A percentile compares a stretch with the other conserved stretches of the same genome.
Evolutionary conservation across 2,888 invertebrate species (phyloP).

Genomic region (Abscondita cerata): DNA sequence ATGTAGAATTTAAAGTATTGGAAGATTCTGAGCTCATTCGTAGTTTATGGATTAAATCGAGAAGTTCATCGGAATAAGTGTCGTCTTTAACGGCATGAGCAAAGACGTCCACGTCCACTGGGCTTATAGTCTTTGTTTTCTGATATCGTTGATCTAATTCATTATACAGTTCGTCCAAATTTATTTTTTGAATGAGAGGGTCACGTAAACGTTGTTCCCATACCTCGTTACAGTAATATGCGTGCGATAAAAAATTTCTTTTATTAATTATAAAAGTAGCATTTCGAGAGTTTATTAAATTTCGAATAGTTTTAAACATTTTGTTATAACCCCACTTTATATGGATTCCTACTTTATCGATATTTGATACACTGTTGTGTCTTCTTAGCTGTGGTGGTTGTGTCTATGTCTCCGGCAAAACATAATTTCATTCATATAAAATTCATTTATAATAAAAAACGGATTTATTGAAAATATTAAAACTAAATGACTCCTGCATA

Average conservation of each 20-base stretch:
- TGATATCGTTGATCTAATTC: slow-evolving; percentile 73
- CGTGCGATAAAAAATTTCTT: slow-evolving; percentile 71
- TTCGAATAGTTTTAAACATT: slow-evolving; percentile 19
- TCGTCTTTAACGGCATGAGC: slow-evolving; percentile 70
- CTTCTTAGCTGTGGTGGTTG: no score
- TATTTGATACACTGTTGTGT: no score
- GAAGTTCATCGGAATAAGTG: slow-evolving; percentile 71
- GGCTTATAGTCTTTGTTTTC: slow-evolving; percentile 68
- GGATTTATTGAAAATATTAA: no score
- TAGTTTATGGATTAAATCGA: slow-evolving; percentile 74
- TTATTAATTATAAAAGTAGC: background rate
- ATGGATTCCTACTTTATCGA: no score
- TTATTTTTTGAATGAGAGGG: slow-evolving; percentile 67
- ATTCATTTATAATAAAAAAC: no score
- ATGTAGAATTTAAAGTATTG: slow-evolving; percentile 78
- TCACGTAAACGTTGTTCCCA: slow-evolving; percentile 73
- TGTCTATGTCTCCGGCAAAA: no score
- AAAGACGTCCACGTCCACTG: slow-evolving; percentile 85
- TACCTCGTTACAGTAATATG: slow-evolving; percentile 73
- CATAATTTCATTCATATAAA: no score
- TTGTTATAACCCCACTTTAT: slow-evolving; percentile 19
- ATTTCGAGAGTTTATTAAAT: slow-evolving; percentile 8
- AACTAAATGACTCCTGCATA: no score
- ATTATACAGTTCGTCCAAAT: slow-evolving; percentile 72
- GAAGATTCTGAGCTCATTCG: slow-evolving; percentile 75